A percentile compares a stretch with the other conserved stretches of the same genome.
Evolutionary conservation across 1,140 invertebrate genomes (phyloP).

Genomic region (Mamestra configurata): DNA sequence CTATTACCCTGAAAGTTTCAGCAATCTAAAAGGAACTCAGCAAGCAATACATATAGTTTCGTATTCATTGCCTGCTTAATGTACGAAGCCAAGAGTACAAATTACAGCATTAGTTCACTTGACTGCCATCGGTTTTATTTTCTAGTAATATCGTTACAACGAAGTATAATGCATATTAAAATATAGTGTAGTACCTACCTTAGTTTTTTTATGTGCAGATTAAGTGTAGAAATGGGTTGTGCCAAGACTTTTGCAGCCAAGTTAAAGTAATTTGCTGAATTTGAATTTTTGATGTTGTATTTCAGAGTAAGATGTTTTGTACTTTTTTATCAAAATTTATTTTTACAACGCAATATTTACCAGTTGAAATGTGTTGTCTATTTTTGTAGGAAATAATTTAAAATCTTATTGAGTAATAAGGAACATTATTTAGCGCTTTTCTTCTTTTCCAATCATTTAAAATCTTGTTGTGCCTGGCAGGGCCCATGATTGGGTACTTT

Average conservation of each 20-base stretch:
- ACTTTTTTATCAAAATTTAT: too few species aligned
- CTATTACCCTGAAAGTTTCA: background rate
- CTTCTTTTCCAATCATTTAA: too few species aligned
- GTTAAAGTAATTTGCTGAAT: background rate
- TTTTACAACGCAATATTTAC: too few species aligned
- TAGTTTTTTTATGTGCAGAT: constrained; percentile 24
- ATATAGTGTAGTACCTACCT: constrained; percentile 1
- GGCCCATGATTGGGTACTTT: too few species aligned
- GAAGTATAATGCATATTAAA: constrained; percentile 34
- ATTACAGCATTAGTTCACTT: constrained; percentile 17
- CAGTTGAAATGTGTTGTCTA: too few species aligned
- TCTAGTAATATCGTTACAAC: constrained; percentile 23
- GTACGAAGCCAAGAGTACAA: constrained; percentile 14
- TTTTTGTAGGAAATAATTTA: too few species aligned
- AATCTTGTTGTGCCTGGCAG: too few species aligned
- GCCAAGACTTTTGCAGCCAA: constrained; percentile 11
- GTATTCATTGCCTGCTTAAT: constrained; percentile 22
- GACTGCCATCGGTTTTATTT: background rate
- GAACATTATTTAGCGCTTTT: too few species aligned
- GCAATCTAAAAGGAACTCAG: background rate
- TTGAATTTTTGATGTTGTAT: constrained; percentile 12
- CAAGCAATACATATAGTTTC: background rate
- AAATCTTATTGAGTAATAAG: too few species aligned
- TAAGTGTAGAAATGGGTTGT: background rate
- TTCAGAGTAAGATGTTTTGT: background rate